Evolutionary conservation across 1,140 invertebrate species (phyloP), one percentile per base, ranked within the genome.

Genomic region (Himalopsyche phryganea): DNA sequence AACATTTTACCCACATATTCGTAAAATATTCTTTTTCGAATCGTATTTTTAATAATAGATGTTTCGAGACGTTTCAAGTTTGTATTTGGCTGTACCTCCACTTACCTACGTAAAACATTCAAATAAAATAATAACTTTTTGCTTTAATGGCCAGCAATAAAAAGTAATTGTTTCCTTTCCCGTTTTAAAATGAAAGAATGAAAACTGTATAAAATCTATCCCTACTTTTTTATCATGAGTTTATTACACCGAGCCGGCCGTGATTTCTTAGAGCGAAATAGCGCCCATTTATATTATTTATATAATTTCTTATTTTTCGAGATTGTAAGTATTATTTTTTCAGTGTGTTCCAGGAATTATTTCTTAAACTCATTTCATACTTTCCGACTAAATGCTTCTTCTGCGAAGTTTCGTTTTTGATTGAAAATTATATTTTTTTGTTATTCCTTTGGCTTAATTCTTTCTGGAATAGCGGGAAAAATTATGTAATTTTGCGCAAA

Each of bases 51-150:
- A 55, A 55, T 55, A 55, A 55, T 55, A 55, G 52, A 55, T 55
- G 52, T 55, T 47, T 32, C 15, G 20, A 40, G 52, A 13, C 52
- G 20, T 55, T 55, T 15, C 44, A 23, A 47, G 52, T 36, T 36
- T 41, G 51, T 53, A 53, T 53, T 55, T 55, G 42, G 52, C 19
- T 36, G 52, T 55, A 47, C 52, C 52, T 54, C 52, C 41, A 50
- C 55, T 50, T 51, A 60, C 58, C 58, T 60, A 60, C 58, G 58
- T 60, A 51, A 60, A 60, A 60, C 58, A 60, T 60, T 60, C 58
- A 60, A 60, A 60, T 60, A 60, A 60, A 60, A 60, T 60, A 60
- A 60, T 60, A 60, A 60, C 58, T 60, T 60, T 60, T 60, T 60
- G 49, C 58, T 60, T 60, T 60, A 60, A 60, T 60, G 58, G 58